These are phyloP conservation scores for Pseudomyrmex pallidus DNA, from an alignment of 1,140 invertebrate genomes.

Conservation along the genomic window DNA sequence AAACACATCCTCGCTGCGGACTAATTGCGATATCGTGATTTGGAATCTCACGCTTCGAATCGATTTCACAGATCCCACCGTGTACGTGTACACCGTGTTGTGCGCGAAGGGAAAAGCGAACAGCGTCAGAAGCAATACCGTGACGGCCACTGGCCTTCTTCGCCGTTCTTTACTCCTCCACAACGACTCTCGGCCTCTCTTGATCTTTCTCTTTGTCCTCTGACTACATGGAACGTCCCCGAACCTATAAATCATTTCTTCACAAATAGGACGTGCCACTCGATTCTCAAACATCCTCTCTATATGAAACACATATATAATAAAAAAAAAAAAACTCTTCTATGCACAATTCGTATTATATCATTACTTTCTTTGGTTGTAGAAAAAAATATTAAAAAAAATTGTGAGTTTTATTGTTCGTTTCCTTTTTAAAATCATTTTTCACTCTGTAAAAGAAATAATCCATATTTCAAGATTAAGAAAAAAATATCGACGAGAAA, in stretches of 20 bases:
- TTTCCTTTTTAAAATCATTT: not conserved
- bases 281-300: too few relatives aligned
- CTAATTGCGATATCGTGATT: not conserved
- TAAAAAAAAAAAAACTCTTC: too few relatives aligned
- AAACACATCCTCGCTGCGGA: not conserved
- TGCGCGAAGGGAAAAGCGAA: constrained; percentile 54
- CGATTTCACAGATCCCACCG: constrained; percentile 9
- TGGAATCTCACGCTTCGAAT: constrained; percentile 18
- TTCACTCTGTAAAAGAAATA: not conserved
- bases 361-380: too few relatives aligned
- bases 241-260: constrained; percentile 1
- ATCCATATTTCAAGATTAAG: not conserved
- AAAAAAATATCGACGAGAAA: not conserved
- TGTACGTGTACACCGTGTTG: constrained; percentile 5
- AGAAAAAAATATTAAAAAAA: too few relatives aligned
- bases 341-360: too few relatives aligned
- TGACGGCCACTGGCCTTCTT: constrained; percentile 77
- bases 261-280: too few relatives aligned
- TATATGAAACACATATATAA: too few relatives aligned
- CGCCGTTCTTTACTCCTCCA: constrained; percentile 63
- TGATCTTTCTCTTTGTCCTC: constrained; percentile 48
- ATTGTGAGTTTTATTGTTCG: too few relatives aligned
- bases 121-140: constrained; percentile 69
- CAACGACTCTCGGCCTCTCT: constrained; percentile 59
- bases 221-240: not conserved